phyloP scores from a whole-genome alignment of 1,140 invertebrate genomes.

The Cherax quadricarinatus region DNA sequence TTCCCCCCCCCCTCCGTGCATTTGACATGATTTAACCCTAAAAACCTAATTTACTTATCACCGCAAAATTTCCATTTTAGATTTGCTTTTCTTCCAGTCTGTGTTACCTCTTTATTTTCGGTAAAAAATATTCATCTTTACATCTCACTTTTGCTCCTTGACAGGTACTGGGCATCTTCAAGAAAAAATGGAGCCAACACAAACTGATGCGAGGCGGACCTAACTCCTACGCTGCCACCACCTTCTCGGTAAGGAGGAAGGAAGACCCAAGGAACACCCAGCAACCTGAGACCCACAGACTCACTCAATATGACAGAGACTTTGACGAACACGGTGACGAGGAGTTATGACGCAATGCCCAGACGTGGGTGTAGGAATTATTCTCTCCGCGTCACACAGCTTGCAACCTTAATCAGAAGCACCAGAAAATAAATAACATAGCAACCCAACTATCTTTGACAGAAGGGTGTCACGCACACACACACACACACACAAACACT shows the following conservation, averaged over 20 bases:
- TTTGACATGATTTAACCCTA: too few relatives aligned
- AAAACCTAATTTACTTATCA: background rate
- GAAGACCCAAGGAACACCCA: background rate
- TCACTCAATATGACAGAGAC: background rate
- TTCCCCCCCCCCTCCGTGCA: too few relatives aligned
- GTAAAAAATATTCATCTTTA: background rate
- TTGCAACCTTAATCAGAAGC: too few relatives aligned
- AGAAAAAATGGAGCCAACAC: constrained; percentile 74
- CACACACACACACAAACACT: too few relatives aligned
- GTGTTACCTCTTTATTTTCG: background rate
- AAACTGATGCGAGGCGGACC: constrained; percentile 69
- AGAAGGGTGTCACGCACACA: too few relatives aligned
- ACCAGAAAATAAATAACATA: too few relatives aligned
- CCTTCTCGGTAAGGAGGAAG: constrained; percentile 61
- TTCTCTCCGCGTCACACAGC: background rate
- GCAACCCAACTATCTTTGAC: too few relatives aligned
- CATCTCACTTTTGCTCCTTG: background rate
- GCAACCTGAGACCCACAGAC: background rate
- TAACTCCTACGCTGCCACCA: constrained; percentile 25
- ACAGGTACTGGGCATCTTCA: constrained; percentile 74
- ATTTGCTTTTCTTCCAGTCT: background rate
- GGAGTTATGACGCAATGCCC: background rate
- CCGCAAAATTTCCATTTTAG: background rate
- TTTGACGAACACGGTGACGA: background rate
- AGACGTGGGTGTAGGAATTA: background rate